A percentile compares a stretch with the other conserved stretches of the same genome.
Evolutionary conservation across 2,888 invertebrate species (phyloP).

Genomic region (Pyrrhosoma nymphula): DNA sequence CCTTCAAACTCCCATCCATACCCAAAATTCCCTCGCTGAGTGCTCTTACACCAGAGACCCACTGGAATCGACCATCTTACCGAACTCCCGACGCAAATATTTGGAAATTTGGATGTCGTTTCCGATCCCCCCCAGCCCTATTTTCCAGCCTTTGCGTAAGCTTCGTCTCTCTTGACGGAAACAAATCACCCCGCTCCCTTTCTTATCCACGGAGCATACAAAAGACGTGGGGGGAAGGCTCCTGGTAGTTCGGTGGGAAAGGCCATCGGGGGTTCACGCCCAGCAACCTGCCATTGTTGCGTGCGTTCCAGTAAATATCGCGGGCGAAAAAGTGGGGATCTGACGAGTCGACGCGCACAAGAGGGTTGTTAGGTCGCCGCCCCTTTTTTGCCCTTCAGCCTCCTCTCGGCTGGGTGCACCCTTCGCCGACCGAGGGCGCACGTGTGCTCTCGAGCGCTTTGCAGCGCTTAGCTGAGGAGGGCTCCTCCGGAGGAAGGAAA

Average conservation of each 20-base stretch:
- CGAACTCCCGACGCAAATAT: not conserved
- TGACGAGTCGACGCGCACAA: not conserved
- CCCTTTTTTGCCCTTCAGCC: not conserved
- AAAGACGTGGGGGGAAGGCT: not conserved
- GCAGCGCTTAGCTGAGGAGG: not conserved
- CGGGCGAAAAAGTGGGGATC: not conserved
- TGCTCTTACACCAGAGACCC: not conserved
- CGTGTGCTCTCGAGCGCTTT: slow-evolving; percentile 25
- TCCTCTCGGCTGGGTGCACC: not conserved
- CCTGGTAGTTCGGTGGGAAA: not conserved
- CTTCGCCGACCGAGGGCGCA: slow-evolving; percentile 28
- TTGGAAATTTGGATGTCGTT: not conserved
- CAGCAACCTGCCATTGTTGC: slow-evolving; percentile 13
- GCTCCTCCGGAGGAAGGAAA: not conserved
- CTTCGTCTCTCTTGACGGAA: not conserved
- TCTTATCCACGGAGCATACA: not conserved
- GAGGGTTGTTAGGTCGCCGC: not conserved
- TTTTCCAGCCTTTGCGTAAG: not conserved
- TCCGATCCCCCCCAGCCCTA: not conserved
- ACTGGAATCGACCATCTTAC: not conserved
- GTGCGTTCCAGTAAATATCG: slow-evolving; percentile 27
- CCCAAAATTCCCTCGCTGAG: not conserved
- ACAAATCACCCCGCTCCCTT: not conserved
- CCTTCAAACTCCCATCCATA: not conserved
- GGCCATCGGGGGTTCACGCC: slow-evolving; percentile 47